Evolutionary conservation across 2,797 vertebrate genomes (phyloP).

Genomic region (Syngnathus rostellatus): DNA sequence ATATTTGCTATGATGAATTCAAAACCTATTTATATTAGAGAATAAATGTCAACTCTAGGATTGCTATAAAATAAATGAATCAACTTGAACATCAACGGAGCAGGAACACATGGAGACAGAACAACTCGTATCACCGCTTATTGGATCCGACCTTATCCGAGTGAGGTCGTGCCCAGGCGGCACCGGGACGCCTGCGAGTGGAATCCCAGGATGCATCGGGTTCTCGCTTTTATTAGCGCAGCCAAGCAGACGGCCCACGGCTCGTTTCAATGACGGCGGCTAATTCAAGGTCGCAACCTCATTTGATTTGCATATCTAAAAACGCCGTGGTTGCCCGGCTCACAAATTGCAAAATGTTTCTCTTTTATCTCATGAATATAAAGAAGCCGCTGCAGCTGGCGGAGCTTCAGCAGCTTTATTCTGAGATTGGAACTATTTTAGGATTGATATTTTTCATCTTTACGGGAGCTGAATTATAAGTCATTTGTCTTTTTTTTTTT

Average conservation of each 20-base stretch:
- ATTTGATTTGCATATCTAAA: conserved; percentile 60
- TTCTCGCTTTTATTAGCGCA: conserved; percentile 38
- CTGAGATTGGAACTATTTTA: conserved; percentile 37
- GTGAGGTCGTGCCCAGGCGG: background rate
- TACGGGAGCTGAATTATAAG: conserved; percentile 34
- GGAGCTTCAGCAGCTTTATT: conserved; percentile 16
- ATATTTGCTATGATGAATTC: background rate
- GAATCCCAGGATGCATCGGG: conserved; percentile 74
- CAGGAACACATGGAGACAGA: too few species aligned
- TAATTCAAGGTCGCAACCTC: conserved; percentile 57
- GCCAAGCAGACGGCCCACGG: conserved; percentile 40
- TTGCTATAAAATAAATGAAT: background rate
- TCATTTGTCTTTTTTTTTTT: conserved; percentile 21
- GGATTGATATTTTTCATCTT: conserved; percentile 32
- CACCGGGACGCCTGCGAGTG: conserved; percentile 75
- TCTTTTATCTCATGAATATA: conserved; percentile 39
- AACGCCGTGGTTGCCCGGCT: conserved; percentile 19
- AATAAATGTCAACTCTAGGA: background rate
- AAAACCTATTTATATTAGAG: background rate
- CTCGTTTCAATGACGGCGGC: conserved; percentile 53
- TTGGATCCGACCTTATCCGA: too few species aligned
- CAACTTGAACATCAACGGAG: background rate
- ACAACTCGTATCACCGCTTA: too few species aligned
- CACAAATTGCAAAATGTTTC: conserved; percentile 13
- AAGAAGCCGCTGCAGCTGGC: conserved; percentile 22